Evolutionary conservation across 2,797 vertebrate genomes (phyloP).

Genomic region (Ctenopoma kingsleyae): DNA sequence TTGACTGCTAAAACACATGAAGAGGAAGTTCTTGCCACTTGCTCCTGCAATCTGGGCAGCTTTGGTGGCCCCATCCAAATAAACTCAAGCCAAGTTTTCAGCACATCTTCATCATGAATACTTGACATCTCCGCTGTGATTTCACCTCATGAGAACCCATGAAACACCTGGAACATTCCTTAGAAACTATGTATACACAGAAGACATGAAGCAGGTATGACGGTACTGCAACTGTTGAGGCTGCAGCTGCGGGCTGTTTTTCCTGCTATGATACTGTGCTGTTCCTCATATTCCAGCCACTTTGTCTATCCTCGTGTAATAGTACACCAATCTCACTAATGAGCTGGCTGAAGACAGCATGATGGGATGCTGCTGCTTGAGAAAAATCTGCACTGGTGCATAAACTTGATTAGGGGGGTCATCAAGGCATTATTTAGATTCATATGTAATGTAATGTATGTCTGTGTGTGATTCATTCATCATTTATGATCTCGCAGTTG

Average conservation of each 20-base stretch:
- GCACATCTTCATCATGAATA: slow-evolving; percentile 13
- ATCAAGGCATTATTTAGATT: slow-evolving; percentile 9
- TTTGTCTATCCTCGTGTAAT: slow-evolving; percentile 37
- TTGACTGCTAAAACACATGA: slow-evolving; percentile 23
- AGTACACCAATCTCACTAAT: slow-evolving; percentile 38
- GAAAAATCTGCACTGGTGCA: slow-evolving; percentile 38
- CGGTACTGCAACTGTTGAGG: slow-evolving; percentile 1
- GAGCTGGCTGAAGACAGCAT: slow-evolving; percentile 28
- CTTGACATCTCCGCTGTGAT: slow-evolving; percentile 39
- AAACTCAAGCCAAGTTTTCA: neutral
- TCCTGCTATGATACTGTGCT: slow-evolving; percentile 18
- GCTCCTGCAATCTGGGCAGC: neutral
- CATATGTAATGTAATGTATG: slow-evolving; percentile 15
- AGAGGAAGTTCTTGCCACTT: slow-evolving; percentile 24
- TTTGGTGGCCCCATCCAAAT: slow-evolving; percentile 21
- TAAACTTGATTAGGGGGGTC: slow-evolving; percentile 5
- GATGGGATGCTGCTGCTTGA: slow-evolving; percentile 40
- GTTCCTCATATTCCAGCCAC: slow-evolving; percentile 34
- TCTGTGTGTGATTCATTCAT: slow-evolving; percentile 32
- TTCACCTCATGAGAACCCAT: slow-evolving; percentile 34
- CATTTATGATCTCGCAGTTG: slow-evolving; percentile 10
- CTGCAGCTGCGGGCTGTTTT: slow-evolving; percentile 41
- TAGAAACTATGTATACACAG: slow-evolving; percentile 15
- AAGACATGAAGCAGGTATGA: slow-evolving; percentile 16
- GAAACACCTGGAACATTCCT: slow-evolving; percentile 45